Evolutionary conservation across 2,113 vertebrate species (phyloP).

Genomic region (Rhinoderma darwinii): DNA sequence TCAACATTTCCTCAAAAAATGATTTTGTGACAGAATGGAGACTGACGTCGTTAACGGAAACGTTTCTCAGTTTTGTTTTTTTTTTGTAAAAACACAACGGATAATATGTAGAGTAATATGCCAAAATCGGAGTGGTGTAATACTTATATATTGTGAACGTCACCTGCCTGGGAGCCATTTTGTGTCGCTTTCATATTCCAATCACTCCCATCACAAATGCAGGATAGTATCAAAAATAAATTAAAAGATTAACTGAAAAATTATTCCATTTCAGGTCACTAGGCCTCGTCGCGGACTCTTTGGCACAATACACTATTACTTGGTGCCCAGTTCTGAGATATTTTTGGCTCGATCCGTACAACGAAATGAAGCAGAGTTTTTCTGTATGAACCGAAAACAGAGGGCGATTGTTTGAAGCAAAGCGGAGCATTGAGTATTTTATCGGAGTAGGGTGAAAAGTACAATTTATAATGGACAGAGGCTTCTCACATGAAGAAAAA

Average conservation of each 20-base stretch:
- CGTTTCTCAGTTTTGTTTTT: too few relatives aligned
- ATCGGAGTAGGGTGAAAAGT: background rate
- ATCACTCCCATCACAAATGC: background rate
- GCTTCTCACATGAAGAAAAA: slow-evolving; percentile 45
- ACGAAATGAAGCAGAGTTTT: background rate
- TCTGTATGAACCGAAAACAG: slow-evolving; percentile 19
- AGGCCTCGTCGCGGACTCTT: background rate
- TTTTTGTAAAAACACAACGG: too few relatives aligned
- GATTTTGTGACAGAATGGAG: too few relatives aligned
- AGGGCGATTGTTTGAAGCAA: slow-evolving; percentile 32
- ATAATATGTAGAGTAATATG: too few relatives aligned
- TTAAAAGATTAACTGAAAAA: background rate
- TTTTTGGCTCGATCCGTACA: background rate
- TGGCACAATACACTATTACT: background rate
- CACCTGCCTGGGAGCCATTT: background rate
- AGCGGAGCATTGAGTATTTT: background rate
- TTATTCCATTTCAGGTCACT: slow-evolving; percentile 9
- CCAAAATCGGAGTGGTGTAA: background rate
- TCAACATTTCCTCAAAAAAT: too few relatives aligned
- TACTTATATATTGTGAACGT: background rate
- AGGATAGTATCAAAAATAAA: background rate
- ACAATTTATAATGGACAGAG: slow-evolving; percentile 44
- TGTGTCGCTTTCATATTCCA: background rate
- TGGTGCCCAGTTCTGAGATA: background rate
- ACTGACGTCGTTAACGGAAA: too few relatives aligned